Evolutionary conservation across 2,113 vertebrate genomes (phyloP), one percentile per base, ranked within the genome.

Genomic region (Macquaria australasica): DNA sequence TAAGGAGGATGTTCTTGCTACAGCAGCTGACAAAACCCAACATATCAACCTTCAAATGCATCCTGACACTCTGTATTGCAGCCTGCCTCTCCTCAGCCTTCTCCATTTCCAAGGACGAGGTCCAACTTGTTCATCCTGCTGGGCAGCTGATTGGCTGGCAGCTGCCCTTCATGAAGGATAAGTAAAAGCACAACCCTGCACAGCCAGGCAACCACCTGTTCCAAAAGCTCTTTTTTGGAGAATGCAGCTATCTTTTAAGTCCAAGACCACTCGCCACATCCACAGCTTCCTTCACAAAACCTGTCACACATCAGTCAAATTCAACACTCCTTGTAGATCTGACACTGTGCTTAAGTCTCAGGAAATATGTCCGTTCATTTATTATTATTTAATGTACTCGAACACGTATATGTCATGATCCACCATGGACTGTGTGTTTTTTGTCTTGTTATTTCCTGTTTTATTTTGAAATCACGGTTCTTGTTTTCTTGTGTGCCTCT

Each of bases 81-180:
- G 56, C 31, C 69, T 51, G 51, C 31, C 39, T 75, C 55, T 73
- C 41, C 3, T 45, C 45, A 50, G 62, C 34, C 74, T 71, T 10
- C 80, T 86, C 69, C 43, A 50, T 70, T 91, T 85, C 86, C 83
- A 89, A 89, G 84, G 85, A 88, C 55, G 20, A 58, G 34, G 55
- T 77, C 56, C 73, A 84, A 73, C 79, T 82, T 71, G 79, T 77
- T 79, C 45, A 53, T 85, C 89, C 81, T 87, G 88, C 85, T 89
- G 88, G 81, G 85, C 41, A 14, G 73, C 81, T 85, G 87, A 92
- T 90, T 90, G 88, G 87, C 82, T 79, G 80, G 82, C 62, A 87
- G 66, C 78, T 76, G 81, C 37, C 78, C 62, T 87, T 80, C 67
- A 77, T 80, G 72, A 88, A 84, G 72, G 78, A 66, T 79, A 78